A percentile compares a stretch with the other conserved stretches of the same genome.
Conservation (phyloP, 1,140 invertebrate species). For the Anagrus nilaparvatae region DNA sequence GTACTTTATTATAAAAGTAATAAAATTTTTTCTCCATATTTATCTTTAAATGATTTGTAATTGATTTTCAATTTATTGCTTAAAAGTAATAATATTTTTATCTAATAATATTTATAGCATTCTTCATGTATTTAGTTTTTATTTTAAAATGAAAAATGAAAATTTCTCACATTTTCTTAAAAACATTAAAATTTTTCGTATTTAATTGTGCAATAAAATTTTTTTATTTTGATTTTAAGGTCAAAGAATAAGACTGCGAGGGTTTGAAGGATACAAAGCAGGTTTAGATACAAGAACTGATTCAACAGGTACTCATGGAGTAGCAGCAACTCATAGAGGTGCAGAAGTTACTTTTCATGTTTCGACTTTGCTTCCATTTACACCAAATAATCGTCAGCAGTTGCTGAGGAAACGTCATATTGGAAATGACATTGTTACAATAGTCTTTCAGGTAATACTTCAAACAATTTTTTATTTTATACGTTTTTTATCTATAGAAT, state of each 20-base stretch:
- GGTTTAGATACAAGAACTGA: slow-evolving; percentile 85
- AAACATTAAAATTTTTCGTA: slow-evolving; percentile 2
- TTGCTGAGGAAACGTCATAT: slow-evolving; percentile 86
- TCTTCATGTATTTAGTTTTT: too few species aligned
- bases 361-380: slow-evolving; percentile 86
- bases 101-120: too few species aligned
- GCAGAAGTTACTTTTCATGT: slow-evolving; percentile 93
- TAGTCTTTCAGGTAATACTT: slow-evolving; percentile 71
- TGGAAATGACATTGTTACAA: slow-evolving; percentile 92
- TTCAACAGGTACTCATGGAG: slow-evolving; percentile 77
- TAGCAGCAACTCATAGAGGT: slow-evolving; percentile 74
- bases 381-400: slow-evolving; percentile 84
- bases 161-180: neutral
- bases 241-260: slow-evolving; percentile 74
- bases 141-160: too few species aligned
- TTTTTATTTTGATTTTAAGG: slow-evolving; percentile 30
- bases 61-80: too few species aligned
- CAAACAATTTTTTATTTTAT: neutral
- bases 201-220: neutral
- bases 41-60: too few species aligned
- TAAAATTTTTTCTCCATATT: neutral
- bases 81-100: too few species aligned
- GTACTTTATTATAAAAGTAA: neutral
- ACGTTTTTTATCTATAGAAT: neutral
- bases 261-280: slow-evolving; percentile 85